These are phyloP conservation scores for Drepana arcuata DNA, from an alignment of 1,140 invertebrate genomes.

Conservation along the genomic window DNA sequence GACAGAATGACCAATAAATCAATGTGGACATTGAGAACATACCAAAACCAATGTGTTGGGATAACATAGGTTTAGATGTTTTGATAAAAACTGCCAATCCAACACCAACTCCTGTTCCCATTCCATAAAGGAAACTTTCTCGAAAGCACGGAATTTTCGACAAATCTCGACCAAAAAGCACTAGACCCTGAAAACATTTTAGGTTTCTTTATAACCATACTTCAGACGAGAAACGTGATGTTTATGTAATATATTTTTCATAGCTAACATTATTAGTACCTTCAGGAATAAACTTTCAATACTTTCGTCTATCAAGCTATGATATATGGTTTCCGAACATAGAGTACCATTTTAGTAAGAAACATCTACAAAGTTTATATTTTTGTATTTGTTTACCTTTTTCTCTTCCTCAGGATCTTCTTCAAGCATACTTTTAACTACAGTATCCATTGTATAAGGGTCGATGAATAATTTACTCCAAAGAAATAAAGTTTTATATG, in stretches of 20 bases:
- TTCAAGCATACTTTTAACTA: conserved; percentile 57
- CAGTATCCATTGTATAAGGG: conserved; percentile 56
- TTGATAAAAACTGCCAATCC: conserved; percentile 75
- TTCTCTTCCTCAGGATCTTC: conserved; percentile 53
- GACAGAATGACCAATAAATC: conserved; percentile 72
- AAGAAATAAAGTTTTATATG: too few species aligned
- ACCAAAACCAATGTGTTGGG: conserved; percentile 71
- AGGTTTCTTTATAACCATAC: too few species aligned
- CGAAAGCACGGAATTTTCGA: conserved; percentile 78
- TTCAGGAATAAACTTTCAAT: not conserved
- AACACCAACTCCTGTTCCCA: conserved; percentile 71
- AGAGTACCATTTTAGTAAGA: not conserved
- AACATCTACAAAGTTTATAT: not conserved
- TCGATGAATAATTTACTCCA: too few species aligned
- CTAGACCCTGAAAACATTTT: conserved; percentile 54
- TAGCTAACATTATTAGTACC: not conserved
- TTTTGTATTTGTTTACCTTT: conserved; percentile 12
- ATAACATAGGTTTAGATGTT: conserved; percentile 71
- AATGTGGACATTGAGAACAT: conserved; percentile 72
- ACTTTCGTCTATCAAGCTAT: not conserved
- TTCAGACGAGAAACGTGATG: conserved; percentile 7
- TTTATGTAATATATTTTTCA: not conserved
- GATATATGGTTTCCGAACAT: not conserved
- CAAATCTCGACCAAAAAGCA: conserved; percentile 74
- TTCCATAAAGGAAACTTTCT: conserved; percentile 75